A percentile compares a stretch with the other conserved stretches of the same genome.
Conservation (phyloP, 2,888 invertebrate species). For the Eurois occulta region DNA sequence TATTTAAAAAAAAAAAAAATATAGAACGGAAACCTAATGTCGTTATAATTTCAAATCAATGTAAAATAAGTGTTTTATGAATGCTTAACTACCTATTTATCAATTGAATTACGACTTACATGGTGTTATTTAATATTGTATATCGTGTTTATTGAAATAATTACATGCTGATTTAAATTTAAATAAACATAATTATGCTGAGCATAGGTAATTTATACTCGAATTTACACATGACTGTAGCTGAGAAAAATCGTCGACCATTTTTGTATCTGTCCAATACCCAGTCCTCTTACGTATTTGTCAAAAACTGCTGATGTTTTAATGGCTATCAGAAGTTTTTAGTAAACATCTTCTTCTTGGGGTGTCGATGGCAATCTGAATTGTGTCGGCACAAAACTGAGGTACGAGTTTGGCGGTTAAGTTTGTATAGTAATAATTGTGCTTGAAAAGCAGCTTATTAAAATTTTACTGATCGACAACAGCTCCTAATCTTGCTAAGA, state of each 20-base stretch:
- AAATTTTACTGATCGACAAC: neutral
- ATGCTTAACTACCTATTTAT: conserved; percentile 22
- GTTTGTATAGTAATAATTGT: neutral
- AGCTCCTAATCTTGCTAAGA: neutral
- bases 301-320: neutral
- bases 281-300: neutral
- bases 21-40: conserved; percentile 34
- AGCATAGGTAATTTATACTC: neutral
- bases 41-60: conserved; percentile 43
- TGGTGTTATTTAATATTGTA: neutral
- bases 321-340: neutral
- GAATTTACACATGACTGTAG: too few species aligned
- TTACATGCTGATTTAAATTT: neutral
- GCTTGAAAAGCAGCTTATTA: neutral
- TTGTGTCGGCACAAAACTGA: neutral
- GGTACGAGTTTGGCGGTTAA: neutral
- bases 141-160: neutral
- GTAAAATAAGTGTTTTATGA: conserved; percentile 27
- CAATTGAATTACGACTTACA: neutral
- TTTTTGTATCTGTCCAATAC: neutral
- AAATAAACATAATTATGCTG: neutral
- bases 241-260: too few species aligned
- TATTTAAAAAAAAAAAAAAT: neutral
- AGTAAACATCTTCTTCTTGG: neutral
- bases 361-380: neutral